Conservation (phyloP, 2,113 vertebrate genomes). For the Alexandromys fortis region DNA sequence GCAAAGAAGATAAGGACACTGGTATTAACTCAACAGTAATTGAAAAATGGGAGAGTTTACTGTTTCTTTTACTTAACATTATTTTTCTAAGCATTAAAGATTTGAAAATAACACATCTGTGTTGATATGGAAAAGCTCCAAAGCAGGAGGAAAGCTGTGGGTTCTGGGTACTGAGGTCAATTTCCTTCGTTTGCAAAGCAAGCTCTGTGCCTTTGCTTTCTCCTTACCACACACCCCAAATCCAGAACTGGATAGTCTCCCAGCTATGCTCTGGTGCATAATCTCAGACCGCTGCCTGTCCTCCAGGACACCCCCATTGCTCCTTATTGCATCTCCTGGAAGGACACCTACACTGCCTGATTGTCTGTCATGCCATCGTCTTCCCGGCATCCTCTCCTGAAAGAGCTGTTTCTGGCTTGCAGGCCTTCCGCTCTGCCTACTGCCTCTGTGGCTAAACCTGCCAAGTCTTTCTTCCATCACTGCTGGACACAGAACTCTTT, state of each 20-base stretch:
- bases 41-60: neutral
- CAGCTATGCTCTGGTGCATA: neutral
- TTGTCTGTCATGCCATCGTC: neutral
- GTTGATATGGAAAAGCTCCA: neutral
- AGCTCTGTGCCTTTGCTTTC: neutral
- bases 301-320: neutral
- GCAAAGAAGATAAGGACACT: neutral
- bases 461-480: neutral
- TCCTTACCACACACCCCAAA: too few species aligned
- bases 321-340: neutral
- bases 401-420: neutral
- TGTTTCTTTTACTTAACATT: neutral
- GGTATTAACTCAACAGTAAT: neutral
- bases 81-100: neutral
- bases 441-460: neutral
- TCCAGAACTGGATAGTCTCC: neutral
- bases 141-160: neutral
- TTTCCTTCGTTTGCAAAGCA: neutral
- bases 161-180: neutral
- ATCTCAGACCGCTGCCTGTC: neutral
- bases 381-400: neutral
- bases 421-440: neutral
- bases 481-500: neutral
- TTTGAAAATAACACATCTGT: neutral
- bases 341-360: neutral